These are phyloP conservation scores for Euthynnus affinis DNA, from an alignment of 2,797 vertebrate species.

Conservation along the genomic window DNA sequence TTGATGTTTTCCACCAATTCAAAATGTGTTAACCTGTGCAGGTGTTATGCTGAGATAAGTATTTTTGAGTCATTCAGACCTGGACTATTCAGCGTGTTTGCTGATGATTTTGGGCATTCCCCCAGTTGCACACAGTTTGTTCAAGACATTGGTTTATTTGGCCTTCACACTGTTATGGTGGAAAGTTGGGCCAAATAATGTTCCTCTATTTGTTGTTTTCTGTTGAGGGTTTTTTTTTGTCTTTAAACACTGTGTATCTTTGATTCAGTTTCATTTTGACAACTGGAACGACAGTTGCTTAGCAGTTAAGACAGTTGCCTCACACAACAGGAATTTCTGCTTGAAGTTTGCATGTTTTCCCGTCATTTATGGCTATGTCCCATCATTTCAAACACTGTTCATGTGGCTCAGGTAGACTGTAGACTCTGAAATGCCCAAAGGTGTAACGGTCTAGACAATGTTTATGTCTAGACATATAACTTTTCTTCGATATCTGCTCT, in stretches of 20 bases:
- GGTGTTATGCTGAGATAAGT: conserved; percentile 8
- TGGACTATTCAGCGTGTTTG: conserved; percentile 14
- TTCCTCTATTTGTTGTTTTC: background rate
- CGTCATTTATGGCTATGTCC: background rate
- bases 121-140: conserved; percentile 1
- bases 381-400: background rate
- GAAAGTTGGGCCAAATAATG: background rate
- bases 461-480: background rate
- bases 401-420: background rate
- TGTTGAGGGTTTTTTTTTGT: background rate
- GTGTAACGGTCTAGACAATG: background rate
- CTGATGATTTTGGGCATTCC: conserved; percentile 5
- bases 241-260: background rate
- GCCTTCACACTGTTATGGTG: background rate
- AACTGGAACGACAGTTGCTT: background rate
- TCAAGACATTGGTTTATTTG: background rate
- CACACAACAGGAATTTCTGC: background rate
- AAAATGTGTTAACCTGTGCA: conserved; percentile 14
- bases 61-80: conserved; percentile 8
- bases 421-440: background rate
- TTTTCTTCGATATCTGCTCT: background rate
- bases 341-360: too few relatives aligned
- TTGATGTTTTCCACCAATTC: background rate
- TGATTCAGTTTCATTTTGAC: background rate
- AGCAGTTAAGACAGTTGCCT: background rate